Evolutionary conservation across 35 echinoderm and acorn worm species (phyloP), one percentile per base, ranked within the genome.

Genomic region (Holothuria glaberrima): DNA sequence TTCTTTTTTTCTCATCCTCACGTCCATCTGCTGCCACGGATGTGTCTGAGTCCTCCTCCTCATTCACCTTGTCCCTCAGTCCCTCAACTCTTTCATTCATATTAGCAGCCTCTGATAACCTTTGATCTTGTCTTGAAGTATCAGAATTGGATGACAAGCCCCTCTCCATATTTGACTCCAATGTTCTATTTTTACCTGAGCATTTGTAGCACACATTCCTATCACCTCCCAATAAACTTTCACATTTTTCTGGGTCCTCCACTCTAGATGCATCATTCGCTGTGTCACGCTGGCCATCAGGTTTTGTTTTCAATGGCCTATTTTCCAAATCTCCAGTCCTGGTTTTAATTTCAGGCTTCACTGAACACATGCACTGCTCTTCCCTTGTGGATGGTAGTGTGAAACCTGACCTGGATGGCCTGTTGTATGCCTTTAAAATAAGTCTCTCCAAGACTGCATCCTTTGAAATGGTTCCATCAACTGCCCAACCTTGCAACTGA

Each of bases 361-460:
- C 12, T 84, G 80, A 59, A 84, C 80, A 84, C 19, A 54, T 24
- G 80, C 80, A 84, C 56, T 84, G 54, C 25, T 84, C 80, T 29
- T 82, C 24, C 4, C 58, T 84, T 5, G 34, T 25, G 46, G 17
- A 36, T 14, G 10, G 12, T 12, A 78, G 35, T 48, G 38, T 78
- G 59, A 58, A 63, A 84, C 57, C 57, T 84, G 80, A 84, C 21
- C 57, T 59, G 30, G 80, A 33, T 58, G 80, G 80, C 59, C 80
- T 84, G 56, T 84, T 63, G 58, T 84, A 84, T 30, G 80, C 80
- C 57, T 84, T 84, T n/a, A 84, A 33, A 63, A 84, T 84, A 36
- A 84, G 80, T 57, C 80, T 48, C 33, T 84, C 80, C 34, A 84
- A 63, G 58, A 84, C 80, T 31, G 52, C 56, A 84, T 84, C 80